Base-by-base conservation (phyloP, 2,888 invertebrate species). In the Dendrolimus pini region DNA sequence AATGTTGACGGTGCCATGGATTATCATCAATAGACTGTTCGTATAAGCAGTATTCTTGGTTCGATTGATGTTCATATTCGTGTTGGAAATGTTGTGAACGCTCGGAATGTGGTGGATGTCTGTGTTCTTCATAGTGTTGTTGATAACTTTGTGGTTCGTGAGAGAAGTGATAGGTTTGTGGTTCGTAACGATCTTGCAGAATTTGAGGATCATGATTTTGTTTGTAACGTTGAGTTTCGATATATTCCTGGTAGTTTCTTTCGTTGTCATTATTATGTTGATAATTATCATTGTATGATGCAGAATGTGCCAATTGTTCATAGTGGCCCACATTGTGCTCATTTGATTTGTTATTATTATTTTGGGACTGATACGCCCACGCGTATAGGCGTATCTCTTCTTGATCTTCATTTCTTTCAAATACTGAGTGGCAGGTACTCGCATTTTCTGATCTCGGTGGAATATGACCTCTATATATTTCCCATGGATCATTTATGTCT, bases 401-500 rank as follows among this genome's bases (percentile, higher is more conserved):
- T 41, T 70, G 71, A 64, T 78, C 71, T 53, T 82, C 77, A 18
- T 65, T 53, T 60, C 66, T 70, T 58, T 63, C 68, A 52, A 71
- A 47, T 47, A 47, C 68, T 7, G 61, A 61, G 30, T 71, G 63
- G 53, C 61, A 63, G n/a, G 55, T 64, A 41, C 61, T 54, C 41
- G 58, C 59, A 55, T 77, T 71, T 41, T 80, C 71, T 55, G 65
- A 63, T 55, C 67, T 71, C 7, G 82, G 83, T 56, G 87, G 89
- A 69, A 91, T 88, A 62, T 90, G 82, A 67, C 91, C 92, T 79
- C 91, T 89, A 79, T 94, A 95, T 72, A 93, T 90, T 69, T 95
- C 93, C 96, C 96, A 96, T 58, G 96, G 96, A 91, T 96, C 96
- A 83, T 82, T 73, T 64, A 84, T 78, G 61, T 85, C 75, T 52